These are phyloP conservation scores for Ptiloglossa arizonensis DNA, from an alignment of 1,140 invertebrate species.

Conservation along the genomic window DNA sequence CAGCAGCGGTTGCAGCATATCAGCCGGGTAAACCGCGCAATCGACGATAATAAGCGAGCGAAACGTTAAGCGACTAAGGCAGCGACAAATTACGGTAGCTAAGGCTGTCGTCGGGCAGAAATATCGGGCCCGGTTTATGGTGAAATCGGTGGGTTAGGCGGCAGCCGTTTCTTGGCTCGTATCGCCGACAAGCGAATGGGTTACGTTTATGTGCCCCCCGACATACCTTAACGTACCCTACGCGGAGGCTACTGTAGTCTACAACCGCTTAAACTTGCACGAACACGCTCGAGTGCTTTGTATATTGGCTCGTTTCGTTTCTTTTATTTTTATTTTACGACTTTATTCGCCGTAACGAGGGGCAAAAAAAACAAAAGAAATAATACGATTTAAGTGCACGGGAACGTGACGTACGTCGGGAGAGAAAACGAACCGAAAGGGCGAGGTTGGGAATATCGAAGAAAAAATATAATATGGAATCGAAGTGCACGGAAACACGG, in stretches of 20 bases:
- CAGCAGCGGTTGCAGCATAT: background rate
- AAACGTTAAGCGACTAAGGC: constrained; percentile 12
- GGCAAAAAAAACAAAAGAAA: no score
- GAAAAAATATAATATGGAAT: no score
- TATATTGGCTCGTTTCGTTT: no score
- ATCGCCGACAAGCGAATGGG: background rate
- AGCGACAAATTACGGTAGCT: constrained; percentile 33
- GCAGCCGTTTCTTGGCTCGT: background rate
- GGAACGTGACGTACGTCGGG: no score
- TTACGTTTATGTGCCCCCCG: background rate
- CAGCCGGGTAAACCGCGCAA: constrained; percentile 16
- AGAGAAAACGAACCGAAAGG: no score
- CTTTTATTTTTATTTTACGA: no score
- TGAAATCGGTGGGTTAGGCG: constrained; percentile 31
- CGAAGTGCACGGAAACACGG: no score
- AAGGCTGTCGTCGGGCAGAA: constrained; percentile 15
- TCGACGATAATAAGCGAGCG: constrained; percentile 31
- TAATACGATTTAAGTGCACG: no score
- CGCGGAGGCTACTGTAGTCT: background rate
- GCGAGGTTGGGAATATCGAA: no score
- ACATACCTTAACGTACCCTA: constrained; percentile 7
- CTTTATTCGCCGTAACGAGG: no score
- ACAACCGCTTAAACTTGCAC: background rate
- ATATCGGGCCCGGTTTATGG: constrained; percentile 37
- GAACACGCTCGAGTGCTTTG: no score